phyloP scores from a whole-genome alignment of 2,797 vertebrate species.

The Brachyrhaphis roseni region DNA sequence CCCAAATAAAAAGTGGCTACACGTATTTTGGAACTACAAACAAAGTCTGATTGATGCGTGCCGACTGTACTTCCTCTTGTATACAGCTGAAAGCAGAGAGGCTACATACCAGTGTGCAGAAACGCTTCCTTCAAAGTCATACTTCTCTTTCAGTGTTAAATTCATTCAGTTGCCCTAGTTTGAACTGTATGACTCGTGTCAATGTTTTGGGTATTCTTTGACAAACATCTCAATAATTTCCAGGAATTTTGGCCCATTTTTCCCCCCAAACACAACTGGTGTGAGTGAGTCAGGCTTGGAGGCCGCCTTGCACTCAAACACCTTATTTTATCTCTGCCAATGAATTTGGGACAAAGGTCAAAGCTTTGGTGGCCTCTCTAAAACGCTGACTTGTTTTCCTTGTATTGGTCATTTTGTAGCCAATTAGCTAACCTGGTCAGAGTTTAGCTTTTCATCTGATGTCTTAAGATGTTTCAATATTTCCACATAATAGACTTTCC shows the following conservation, averaged over 20 bases:
- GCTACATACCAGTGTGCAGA: not conserved
- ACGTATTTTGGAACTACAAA: not conserved
- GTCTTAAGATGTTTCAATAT: not conserved
- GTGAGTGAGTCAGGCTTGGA: not conserved
- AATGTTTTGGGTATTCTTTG: not conserved
- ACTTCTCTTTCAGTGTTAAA: not conserved
- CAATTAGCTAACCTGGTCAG: not conserved
- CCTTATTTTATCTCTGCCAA: not conserved
- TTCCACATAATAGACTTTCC: not conserved
- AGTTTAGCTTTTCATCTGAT: not conserved
- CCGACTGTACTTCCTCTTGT: not conserved
- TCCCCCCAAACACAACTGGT: not conserved
- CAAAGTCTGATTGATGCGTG: not conserved
- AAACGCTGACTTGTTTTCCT: not conserved
- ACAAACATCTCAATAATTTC: not conserved
- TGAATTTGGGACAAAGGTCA: not conserved
- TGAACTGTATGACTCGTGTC: not conserved
- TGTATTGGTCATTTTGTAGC: not conserved
- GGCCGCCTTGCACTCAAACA: not conserved
- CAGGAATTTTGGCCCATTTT: not conserved
- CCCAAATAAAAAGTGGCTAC: not conserved
- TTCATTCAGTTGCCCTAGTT: not conserved
- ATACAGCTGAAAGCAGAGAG: not conserved
- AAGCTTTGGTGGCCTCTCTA: not conserved
- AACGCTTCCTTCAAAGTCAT: not conserved